Evolutionary conservation across 2,113 vertebrate species (phyloP).

Genomic region (Mobula birostris): DNA sequence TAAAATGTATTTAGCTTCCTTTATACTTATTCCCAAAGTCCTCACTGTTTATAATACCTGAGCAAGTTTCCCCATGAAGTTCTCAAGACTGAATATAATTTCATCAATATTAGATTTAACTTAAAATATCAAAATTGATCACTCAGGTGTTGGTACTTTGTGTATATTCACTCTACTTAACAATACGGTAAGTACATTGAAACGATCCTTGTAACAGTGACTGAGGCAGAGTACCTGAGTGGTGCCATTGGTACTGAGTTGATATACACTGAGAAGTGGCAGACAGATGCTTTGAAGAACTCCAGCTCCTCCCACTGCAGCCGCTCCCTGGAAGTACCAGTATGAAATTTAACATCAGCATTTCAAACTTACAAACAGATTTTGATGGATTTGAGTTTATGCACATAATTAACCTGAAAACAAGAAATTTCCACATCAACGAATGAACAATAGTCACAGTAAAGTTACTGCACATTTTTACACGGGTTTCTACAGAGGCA

Average conservation of each 20-base stretch:
- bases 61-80: background rate
- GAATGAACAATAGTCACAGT: background rate
- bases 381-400: background rate
- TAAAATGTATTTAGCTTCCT: background rate
- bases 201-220: background rate
- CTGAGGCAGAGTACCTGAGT: slow-evolving; percentile 62
- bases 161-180: background rate
- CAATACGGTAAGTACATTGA: background rate
- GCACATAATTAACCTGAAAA: background rate
- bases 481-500: background rate
- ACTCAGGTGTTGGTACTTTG: background rate
- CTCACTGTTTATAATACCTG: background rate
- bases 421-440: too few species aligned
- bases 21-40: background rate
- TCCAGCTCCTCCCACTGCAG: slow-evolving; percentile 84
- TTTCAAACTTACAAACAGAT: background rate
- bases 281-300: slow-evolving; percentile 85
- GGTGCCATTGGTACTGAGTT: slow-evolving; percentile 70
- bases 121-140: background rate
- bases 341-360: background rate
- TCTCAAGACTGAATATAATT: background rate
- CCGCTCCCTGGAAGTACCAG: slow-evolving; percentile 67
- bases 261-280: slow-evolving; percentile 87
- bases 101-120: background rate
- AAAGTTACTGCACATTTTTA: background rate